These are phyloP conservation scores for Poecilia picta DNA, from an alignment of 2,797 vertebrate species.

Conservation along the genomic window DNA sequence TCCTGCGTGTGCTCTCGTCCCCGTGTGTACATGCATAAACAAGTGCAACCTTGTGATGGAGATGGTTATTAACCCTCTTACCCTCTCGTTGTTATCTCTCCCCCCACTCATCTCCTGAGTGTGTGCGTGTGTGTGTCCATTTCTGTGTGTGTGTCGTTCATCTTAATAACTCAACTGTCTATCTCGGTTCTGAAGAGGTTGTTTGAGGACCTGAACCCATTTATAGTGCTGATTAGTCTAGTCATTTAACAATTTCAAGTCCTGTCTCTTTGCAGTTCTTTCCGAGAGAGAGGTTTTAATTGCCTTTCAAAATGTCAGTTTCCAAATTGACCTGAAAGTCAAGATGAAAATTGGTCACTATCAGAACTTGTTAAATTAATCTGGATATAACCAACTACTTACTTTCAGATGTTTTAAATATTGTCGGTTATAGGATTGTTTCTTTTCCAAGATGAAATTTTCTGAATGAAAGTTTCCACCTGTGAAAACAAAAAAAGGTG, in stretches of 20 bases:
- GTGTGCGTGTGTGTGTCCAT: constrained; percentile 5
- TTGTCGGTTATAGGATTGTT: not conserved
- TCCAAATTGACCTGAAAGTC: constrained; percentile 5
- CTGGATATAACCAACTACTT: not conserved
- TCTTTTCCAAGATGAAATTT: not conserved
- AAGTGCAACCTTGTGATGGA: constrained; percentile 43
- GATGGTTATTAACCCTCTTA: constrained; percentile 75
- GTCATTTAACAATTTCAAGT: constrained; percentile 33
- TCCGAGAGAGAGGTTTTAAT: not conserved
- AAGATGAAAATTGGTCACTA: not conserved
- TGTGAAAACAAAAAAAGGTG: not conserved
- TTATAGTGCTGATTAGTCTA: constrained; percentile 47
- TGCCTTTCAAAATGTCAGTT: constrained; percentile 22
- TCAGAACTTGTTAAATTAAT: constrained; percentile 13
- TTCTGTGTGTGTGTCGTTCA: constrained; percentile 43
- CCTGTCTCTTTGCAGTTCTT: constrained; percentile 8
- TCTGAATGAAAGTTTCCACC: not conserved
- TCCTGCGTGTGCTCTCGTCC: constrained; percentile 19
- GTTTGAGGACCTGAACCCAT: constrained; percentile 56
- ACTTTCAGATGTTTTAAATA: not conserved
- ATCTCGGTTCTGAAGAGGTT: constrained; percentile 54
- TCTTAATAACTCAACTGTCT: constrained; percentile 63
- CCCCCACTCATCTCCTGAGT: constrained; percentile 45
- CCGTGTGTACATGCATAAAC: constrained; percentile 17
- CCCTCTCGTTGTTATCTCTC: constrained; percentile 68